Base-by-base conservation (phyloP, 37 sponge, comb jelly and placozoan species). In the Petrosia ficiformis region DNA sequence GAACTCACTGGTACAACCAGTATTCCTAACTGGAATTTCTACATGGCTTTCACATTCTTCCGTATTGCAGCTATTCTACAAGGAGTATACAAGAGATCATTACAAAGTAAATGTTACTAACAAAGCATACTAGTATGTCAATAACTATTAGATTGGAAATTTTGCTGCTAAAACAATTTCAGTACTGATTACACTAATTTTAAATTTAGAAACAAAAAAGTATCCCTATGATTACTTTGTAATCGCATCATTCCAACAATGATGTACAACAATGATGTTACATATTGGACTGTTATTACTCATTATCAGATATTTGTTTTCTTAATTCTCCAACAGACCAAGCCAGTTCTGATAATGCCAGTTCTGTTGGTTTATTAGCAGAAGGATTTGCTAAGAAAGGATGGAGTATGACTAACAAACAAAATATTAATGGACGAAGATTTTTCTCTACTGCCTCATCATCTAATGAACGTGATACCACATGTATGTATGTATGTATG, bases 21-120 rank as follows among this genome's bases (percentile, higher is more conserved):
- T 16, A 76, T 57, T 14, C 72, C 77, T 4, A 32, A 82, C 39
- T 84, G 89, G 86, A 77, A 73, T 39, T 81, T 84, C 65, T 93
- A 88, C 52, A 58, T 85, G 48, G 93, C 89, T 4, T 79, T 93
- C 73, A 64, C 86, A 33, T 86, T 89, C 75, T 93, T 88, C 72
- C 73, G 89, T 48, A 71, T 82, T 41, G 93, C 89, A 28, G 85
- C 89, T 66, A 93, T 93, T 48, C 54, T 88, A 14, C 91, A 90
- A 59, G 91, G 89, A 3, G 89, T 89, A 26, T 89, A 89, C 84
- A 89, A 84, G 68, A 73, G 89, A 69, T 78, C 89, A 26, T 69
- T 77, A 40, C 75, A 72, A 58, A 68, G 89, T 89, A 28, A 78
- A 78, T 71, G 0, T 44, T 11, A n/a, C 2, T 14, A 66, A n/a